phyloP scores from a whole-genome alignment of 2,113 vertebrate species.

The Vicugna pacos region DNA sequence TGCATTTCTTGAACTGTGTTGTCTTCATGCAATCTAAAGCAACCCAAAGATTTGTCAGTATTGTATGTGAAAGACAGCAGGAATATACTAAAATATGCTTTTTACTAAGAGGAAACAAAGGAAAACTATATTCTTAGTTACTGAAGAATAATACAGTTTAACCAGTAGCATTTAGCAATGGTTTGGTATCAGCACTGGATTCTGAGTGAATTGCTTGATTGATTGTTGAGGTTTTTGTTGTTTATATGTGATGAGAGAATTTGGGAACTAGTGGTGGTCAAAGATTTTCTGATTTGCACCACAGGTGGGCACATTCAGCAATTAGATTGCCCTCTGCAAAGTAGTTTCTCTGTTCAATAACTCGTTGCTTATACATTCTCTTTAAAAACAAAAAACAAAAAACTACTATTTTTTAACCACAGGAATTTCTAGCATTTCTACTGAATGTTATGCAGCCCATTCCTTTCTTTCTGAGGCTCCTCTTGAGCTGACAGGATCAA shows the following conservation, averaged over 20 bases:
- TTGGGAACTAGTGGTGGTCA: neutral
- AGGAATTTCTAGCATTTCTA: neutral
- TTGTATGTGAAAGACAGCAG: neutral
- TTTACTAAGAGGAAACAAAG: neutral
- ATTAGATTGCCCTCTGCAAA: constrained; percentile 35
- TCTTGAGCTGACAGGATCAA: neutral
- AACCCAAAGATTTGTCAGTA: neutral
- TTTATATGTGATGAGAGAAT: neutral
- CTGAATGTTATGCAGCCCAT: neutral
- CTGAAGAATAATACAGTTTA: neutral
- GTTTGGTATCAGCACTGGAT: neutral
- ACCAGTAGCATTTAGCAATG: neutral
- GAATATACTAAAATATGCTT: neutral
- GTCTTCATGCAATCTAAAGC: neutral
- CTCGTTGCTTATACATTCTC: neutral
- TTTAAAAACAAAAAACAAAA: neutral
- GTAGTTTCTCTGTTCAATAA: neutral
- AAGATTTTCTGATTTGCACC: constrained; percentile 47
- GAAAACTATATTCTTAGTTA: neutral
- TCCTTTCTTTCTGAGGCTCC: neutral
- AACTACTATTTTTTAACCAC: neutral
- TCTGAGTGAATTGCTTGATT: neutral
- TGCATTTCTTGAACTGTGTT: neutral
- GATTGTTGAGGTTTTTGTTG: neutral
- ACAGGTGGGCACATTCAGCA: neutral